phyloP scores from a whole-genome alignment of 2,888 invertebrate genomes.

The Muscina levida region DNA sequence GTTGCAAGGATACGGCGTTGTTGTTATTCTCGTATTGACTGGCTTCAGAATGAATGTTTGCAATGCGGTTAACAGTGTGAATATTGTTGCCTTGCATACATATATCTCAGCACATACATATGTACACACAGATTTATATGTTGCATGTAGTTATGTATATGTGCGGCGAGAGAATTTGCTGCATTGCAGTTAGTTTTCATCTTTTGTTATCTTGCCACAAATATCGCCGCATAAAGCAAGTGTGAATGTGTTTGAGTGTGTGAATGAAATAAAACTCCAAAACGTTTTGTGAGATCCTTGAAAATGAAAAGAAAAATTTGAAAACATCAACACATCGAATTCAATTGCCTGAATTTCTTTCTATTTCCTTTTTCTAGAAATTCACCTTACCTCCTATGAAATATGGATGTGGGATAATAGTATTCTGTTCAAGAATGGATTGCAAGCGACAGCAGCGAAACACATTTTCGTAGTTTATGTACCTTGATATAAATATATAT shows the following conservation, averaged over 20 bases:
- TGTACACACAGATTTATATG: constrained; percentile 1
- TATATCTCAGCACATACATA: no score
- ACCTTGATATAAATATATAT: no score
- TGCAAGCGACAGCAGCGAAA: no score
- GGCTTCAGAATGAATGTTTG: constrained; percentile 1
- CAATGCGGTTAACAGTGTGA: constrained; percentile 37
- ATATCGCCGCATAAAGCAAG: constrained; percentile 6
- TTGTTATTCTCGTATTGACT: neutral
- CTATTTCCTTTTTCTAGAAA: constrained; percentile 7
- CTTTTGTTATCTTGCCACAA: constrained; percentile 55
- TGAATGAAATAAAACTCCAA: constrained; percentile 22
- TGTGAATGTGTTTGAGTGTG: neutral
- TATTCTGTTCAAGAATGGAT: no score
- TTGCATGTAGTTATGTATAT: neutral
- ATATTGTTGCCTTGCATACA: constrained; percentile 32
- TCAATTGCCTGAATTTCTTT: constrained; percentile 58
- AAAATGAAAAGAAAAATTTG: constrained; percentile 35
- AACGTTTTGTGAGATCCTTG: constrained; percentile 53
- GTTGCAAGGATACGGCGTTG: neutral
- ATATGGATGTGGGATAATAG: no score
- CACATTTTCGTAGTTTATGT: no score
- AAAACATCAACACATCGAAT: constrained; percentile 34
- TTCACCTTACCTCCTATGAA: neutral
- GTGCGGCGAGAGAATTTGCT: constrained; percentile 25
- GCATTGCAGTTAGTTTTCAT: constrained; percentile 58